Base-by-base conservation (phyloP, 2,888 invertebrate genomes). In the Aporophyla lueneburgensis region DNA sequence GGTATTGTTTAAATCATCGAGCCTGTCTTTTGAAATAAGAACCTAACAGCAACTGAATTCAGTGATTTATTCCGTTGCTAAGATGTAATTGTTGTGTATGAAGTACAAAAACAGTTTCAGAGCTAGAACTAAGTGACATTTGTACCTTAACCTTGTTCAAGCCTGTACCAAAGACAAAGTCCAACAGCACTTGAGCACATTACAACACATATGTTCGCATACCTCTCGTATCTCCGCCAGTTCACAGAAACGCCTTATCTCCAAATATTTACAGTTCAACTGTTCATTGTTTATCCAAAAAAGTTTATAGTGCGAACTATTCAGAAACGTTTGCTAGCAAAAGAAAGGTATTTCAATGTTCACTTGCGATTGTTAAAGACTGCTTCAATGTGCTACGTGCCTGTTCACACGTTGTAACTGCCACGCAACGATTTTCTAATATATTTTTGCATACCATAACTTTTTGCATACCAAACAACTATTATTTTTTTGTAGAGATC, bases 181-280 rank as follows among this genome's bases (percentile, higher is more conserved):
- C 10, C 12, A n/a, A 16, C 10, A 27, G 12, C 21, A 2, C 27
- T 24, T 24, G 6, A 46, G 7, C 46, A 24, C 43, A 51, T 40
- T 16, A 33, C 59, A 46, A 51, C 68, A 56, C 62, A 43, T 10
- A 53, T 24, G 49, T 33, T 40, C 70, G 46, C 43, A 63, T 54
- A 51, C 53, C 63, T 24, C 70, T 24, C 43, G 51, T 51, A 56
- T 61, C 69, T 77, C 51, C 0, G 14, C 46, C 40, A 56, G 51
- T 70, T 79, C 84, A 68, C 62, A 68, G 59, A 56, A 78, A 49
- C 69, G 61, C 53, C 54, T 66, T 12, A 80, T 49, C 53, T 65
- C 65, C 69, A 85, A 84, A 86, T 86, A 86, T 86, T 84, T 84
- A 83, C 79, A 72, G 68, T 71, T 65, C 73, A 54, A 71, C 62